A percentile compares a stretch with the other conserved stretches of the same genome.
These are phyloP conservation scores for Dilophus febrilis DNA, from an alignment of 2,888 invertebrate genomes.

Conservation along the genomic window DNA sequence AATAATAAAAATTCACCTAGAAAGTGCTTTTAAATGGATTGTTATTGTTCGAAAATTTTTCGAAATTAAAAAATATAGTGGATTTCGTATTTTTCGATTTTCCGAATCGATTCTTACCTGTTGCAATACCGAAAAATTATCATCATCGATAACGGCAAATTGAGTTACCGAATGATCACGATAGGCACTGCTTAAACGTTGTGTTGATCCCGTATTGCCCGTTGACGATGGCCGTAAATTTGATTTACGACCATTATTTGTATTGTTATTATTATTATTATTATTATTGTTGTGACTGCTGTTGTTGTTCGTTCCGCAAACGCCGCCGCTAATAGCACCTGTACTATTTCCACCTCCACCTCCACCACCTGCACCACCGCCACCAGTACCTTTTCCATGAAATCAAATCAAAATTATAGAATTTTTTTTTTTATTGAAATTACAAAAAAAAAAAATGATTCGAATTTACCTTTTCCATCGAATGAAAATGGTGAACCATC, in stretches of 20 bases:
- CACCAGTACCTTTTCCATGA: conserved; percentile 6
- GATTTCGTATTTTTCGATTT: background rate
- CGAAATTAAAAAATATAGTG: background rate
- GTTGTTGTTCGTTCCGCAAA: conserved; percentile 9
- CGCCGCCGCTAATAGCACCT: conserved; percentile 7
- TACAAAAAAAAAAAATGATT: no score
- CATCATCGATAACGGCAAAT: conserved; percentile 84
- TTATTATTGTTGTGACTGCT: conserved; percentile 11
- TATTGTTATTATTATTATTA: conserved; percentile 10
- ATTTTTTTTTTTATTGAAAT: no score
- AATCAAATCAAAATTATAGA: no score
- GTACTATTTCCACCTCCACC: background rate
- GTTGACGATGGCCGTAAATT: conserved; percentile 21
- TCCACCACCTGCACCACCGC: conserved; percentile 7
- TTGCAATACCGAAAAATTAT: conserved; percentile 74
- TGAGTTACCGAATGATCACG: conserved; percentile 76
- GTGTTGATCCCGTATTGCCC: conserved; percentile 14
- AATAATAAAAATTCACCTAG: no score
- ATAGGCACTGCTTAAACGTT: conserved; percentile 28
- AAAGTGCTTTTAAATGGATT: no score
- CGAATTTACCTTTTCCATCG: conserved; percentile 14
- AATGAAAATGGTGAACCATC: conserved; percentile 19
- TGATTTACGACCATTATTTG: conserved; percentile 20
- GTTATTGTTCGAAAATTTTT: background rate
- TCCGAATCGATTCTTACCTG: conserved; percentile 30